Percentiles rank a stretch among this genome's conserved stretches.
Conservation (phyloP, 1,140 invertebrate genomes). For the Nautilus pompilius region DNA sequence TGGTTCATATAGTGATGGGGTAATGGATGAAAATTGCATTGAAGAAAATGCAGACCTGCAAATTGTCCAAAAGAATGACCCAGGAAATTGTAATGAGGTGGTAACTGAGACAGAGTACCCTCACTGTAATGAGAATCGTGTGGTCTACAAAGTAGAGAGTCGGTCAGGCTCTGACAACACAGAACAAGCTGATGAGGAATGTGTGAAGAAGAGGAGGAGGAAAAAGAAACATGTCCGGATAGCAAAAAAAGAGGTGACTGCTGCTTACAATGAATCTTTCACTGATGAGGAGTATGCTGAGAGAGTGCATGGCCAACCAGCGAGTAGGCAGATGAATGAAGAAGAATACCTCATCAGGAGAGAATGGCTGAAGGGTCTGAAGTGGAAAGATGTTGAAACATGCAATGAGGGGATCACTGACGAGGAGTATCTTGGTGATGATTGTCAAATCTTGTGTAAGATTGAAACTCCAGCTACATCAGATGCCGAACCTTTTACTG, state of each 20-base stretch:
- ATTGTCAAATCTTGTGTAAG: not conserved
- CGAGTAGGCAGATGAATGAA: not conserved
- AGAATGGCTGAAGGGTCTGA: not conserved
- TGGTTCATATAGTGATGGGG: too few species aligned
- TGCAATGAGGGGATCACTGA: not conserved
- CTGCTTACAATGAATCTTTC: not conserved
- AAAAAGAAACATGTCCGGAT: not conserved
- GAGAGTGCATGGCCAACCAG: not conserved
- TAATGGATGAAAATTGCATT: too few species aligned
- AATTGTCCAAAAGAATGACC: too few species aligned
- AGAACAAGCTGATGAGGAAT: not conserved
- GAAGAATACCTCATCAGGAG: not conserved
- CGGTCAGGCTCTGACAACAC: too few species aligned
- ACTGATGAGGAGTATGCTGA: not conserved
- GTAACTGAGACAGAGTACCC: too few species aligned
- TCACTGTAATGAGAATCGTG: too few species aligned
- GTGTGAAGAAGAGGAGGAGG: not conserved
- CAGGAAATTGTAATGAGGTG: too few species aligned
- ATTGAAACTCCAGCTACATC: not conserved
- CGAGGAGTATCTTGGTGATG: not conserved
- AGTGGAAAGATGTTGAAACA: not conserved
- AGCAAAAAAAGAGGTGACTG: not conserved
- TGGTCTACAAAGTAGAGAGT: too few species aligned
- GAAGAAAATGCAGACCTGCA: too few species aligned
- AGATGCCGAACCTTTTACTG: not conserved